phyloP scores from a whole-genome alignment of 2,797 vertebrate genomes.

The Siniperca undulata region DNA sequence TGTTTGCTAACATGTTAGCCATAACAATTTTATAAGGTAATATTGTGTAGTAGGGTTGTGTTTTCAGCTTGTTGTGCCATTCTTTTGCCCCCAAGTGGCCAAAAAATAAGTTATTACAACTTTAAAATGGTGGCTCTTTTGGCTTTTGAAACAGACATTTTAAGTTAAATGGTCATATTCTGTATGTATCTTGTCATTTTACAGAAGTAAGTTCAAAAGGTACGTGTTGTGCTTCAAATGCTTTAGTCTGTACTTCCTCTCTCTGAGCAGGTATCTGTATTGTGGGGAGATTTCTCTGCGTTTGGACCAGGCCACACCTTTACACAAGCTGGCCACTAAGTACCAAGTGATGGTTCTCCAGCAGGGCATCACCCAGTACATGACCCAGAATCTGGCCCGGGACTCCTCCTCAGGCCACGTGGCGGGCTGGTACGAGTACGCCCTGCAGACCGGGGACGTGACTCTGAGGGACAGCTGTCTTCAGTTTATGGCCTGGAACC shows the following conservation, averaged over 20 bases:
- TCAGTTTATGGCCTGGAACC: slow-evolving; percentile 94
- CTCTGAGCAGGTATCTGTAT: slow-evolving; percentile 91
- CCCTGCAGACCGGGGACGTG: slow-evolving; percentile 83
- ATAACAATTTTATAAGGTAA: too few relatives aligned
- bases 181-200: neutral
- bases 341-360: slow-evolving; percentile 89
- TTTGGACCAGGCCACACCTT: slow-evolving; percentile 90
- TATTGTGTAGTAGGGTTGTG: neutral
- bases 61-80: neutral
- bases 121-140: neutral
- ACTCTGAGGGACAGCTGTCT: slow-evolving; percentile 90
- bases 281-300: slow-evolving; percentile 91
- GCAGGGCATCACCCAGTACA: slow-evolving; percentile 91
- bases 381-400: slow-evolving; percentile 90
- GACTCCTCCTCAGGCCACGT: slow-evolving; percentile 90
- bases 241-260: neutral
- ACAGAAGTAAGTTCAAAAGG: too few relatives aligned
- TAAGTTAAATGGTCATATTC: neutral
- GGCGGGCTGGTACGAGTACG: slow-evolving; percentile 96
- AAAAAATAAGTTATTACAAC: neutral
- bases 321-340: slow-evolving; percentile 92
- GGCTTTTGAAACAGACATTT: neutral
- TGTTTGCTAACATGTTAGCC: neutral
- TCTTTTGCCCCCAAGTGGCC: neutral
- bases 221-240: neutral